Evolutionary conservation across 2,888 invertebrate species (phyloP), one percentile per base, ranked within the genome.

Genomic region (Eumacrocentrus americanus): DNA sequence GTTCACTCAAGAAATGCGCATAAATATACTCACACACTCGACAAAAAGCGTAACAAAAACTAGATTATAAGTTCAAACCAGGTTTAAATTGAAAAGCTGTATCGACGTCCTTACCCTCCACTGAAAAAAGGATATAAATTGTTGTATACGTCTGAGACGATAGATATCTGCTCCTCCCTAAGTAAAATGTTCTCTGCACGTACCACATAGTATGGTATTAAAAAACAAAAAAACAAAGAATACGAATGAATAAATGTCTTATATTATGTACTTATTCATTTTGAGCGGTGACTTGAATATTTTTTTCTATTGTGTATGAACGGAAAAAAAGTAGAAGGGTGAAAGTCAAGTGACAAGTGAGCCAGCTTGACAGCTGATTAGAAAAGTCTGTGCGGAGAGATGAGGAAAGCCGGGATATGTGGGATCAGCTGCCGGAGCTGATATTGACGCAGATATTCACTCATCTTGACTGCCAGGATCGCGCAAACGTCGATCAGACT

Each of bases 331-430:
- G 35, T 29, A 38, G 37, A 63, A 53, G 42, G 29, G 11, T 53
- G 57, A 25, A 12, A 37, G 3, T 7, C 46, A 42, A 60, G 50
- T 61, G 61, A 63, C 63, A 58, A 58, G 20, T 20, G 58, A 53
- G 54, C 12, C 12, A 57, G 25, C 48, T 44, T 89, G 56, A 91
- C 89, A 25, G 88, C 88, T 62, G 86, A 81, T 0, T 14, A 54
- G 37, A 44, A 48, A 48, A 22, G 16, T 46, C 54, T 34, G 47
- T 20, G 7, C 34, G 42, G 16, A 63, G 69, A 70, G 60, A 76
- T 74, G 75, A 73, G 68, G 72, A 73, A 70, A 65, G 67, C 68
- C 60, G 69, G 71, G 75, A 75, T 65, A 79, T 79, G 79, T 80
- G 80, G 80, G 73, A 75, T 71, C 77, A 76, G 73, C 73, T 80